These are phyloP conservation scores for Troides oblongomaculatus DNA, from an alignment of 2,888 invertebrate species.

Conservation along the genomic window DNA sequence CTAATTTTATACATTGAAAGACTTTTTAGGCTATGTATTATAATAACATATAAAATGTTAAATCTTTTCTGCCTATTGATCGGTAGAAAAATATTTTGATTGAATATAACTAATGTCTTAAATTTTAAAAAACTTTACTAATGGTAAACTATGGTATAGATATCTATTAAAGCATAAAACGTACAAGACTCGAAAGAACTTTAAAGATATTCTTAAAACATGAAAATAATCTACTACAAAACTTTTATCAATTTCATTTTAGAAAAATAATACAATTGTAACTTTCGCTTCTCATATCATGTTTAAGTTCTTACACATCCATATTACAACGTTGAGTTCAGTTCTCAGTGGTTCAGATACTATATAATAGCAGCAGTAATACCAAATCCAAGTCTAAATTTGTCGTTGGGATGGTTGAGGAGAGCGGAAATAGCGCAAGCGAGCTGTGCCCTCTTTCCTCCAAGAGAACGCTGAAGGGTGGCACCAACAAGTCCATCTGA, in stretches of 20 bases:
- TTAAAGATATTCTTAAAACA: background rate
- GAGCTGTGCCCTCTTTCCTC: constrained; percentile 60
- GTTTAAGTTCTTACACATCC: constrained; percentile 1
- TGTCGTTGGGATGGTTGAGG: constrained; percentile 74
- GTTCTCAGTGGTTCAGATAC: background rate
- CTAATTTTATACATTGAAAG: too few relatives aligned
- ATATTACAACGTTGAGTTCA: background rate
- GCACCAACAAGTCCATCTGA: constrained; percentile 73
- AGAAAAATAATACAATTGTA: background rate
- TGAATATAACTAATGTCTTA: constrained; percentile 4
- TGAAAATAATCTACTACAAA: background rate
- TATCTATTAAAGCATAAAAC: background rate
- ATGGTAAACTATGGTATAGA: background rate
- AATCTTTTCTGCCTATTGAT: too few relatives aligned
- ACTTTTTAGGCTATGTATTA: too few relatives aligned
- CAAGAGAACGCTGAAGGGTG: constrained; percentile 63
- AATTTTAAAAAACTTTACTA: background rate
- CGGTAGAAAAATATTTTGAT: background rate
- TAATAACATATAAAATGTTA: too few relatives aligned
- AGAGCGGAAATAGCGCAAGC: constrained; percentile 69
- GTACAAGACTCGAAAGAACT: background rate
- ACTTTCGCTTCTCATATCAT: background rate
- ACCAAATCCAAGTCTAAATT: constrained; percentile 71
- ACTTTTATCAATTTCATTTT: background rate
- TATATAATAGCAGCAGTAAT: constrained; percentile 63